These are phyloP conservation scores for Catocala sponsa DNA, from an alignment of 2,888 invertebrate species.

Conservation along the genomic window DNA sequence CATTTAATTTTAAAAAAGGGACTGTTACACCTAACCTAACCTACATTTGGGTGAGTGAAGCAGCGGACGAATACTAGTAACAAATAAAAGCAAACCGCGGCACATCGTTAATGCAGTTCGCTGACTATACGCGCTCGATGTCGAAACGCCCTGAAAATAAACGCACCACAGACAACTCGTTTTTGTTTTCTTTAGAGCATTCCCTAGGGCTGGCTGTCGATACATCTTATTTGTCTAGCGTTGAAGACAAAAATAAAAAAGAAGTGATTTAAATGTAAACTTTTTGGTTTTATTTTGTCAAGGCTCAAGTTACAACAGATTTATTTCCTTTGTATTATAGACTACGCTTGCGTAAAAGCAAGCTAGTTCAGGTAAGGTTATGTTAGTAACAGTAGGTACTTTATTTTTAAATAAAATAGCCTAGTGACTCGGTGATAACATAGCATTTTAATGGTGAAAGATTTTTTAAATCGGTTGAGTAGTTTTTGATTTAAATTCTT, in stretches of 20 bases:
- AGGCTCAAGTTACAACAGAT: no score
- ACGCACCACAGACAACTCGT: slow-evolving; percentile 27
- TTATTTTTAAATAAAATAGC: no score
- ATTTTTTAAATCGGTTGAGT: no score
- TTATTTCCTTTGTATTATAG: no score
- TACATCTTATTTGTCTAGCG: slow-evolving; percentile 3
- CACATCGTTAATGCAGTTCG: not conserved
- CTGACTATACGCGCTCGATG: slow-evolving; percentile 17
- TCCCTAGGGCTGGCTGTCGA: slow-evolving; percentile 20
- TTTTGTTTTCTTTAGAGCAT: slow-evolving; percentile 23
- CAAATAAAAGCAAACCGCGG: slow-evolving; percentile 12
- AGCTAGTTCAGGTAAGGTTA: no score
- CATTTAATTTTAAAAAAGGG: no score
- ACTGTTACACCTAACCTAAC: not conserved
- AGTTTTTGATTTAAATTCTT: no score
- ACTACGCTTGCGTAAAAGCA: no score
- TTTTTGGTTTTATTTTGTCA: not conserved
- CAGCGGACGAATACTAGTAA: not conserved
- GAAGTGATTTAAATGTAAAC: not conserved
- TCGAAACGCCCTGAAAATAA: slow-evolving; percentile 49
- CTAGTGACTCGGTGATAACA: no score
- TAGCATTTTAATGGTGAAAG: no score
- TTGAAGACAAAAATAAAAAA: not conserved
- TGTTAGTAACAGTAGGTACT: no score
- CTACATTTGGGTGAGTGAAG: not conserved